These are phyloP conservation scores for Perizoma affinitatum DNA, from an alignment of 2,888 invertebrate genomes.

Conservation along the genomic window DNA sequence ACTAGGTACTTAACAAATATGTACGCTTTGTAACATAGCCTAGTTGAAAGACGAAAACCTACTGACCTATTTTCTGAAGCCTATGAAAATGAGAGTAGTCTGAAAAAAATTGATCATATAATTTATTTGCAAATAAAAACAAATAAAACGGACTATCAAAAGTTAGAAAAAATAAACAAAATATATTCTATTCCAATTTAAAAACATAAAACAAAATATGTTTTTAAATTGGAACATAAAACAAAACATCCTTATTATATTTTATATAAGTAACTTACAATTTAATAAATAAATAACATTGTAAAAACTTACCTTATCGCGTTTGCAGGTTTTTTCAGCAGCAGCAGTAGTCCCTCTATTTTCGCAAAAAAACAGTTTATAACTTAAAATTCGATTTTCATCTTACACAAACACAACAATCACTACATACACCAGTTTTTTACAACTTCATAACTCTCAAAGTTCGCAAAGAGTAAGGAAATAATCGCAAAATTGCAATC, in stretches of 20 bases:
- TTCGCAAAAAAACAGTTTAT: constrained; percentile 52
- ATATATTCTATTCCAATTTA: background rate
- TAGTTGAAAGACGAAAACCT: constrained; percentile 6
- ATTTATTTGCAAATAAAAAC: background rate
- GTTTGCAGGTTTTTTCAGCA: constrained; percentile 48
- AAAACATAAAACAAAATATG: background rate
- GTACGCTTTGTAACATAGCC: too few relatives aligned
- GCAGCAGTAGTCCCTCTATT: constrained; percentile 47
- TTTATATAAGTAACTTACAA: background rate
- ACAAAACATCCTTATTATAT: background rate
- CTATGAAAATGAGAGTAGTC: background rate
- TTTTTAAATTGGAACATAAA: background rate
- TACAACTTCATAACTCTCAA: constrained; percentile 44
- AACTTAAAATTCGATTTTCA: constrained; percentile 55
- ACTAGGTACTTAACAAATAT: too few relatives aligned
- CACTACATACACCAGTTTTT: constrained; percentile 36
- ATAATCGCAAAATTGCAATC: constrained; percentile 43
- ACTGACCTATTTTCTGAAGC: constrained; percentile 33
- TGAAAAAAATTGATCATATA: too few relatives aligned
- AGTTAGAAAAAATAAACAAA: background rate
- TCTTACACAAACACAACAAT: constrained; percentile 54
- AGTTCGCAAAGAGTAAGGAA: constrained; percentile 41
- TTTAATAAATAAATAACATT: background rate
- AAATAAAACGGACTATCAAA: background rate
- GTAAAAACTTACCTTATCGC: constrained; percentile 32